Percentiles rank a stretch among this genome's conserved stretches.
Evolutionary conservation across 2,113 vertebrate genomes (phyloP).

Genomic region (Puntigrus tetrazona): DNA sequence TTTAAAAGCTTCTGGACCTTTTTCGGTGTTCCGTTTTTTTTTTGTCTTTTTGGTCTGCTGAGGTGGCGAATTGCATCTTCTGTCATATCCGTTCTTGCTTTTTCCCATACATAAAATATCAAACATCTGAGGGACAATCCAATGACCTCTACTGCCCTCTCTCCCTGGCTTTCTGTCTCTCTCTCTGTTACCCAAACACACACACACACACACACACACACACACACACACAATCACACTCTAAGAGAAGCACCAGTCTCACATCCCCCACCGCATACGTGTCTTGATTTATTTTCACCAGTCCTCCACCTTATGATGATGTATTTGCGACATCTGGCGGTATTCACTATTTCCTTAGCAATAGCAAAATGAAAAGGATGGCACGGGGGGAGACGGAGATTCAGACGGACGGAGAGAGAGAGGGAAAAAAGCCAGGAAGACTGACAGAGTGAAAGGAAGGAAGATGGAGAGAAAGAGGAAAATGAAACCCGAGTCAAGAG

Average conservation of each 20-base stretch:
- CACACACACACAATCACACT: conserved; percentile 73
- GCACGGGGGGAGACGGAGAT: conserved; percentile 13
- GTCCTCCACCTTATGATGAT: conserved; percentile 84
- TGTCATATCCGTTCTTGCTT: conserved; percentile 88
- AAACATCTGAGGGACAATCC: conserved; percentile 98
- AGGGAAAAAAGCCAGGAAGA: conserved; percentile 15
- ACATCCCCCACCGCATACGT: conserved; percentile 78
- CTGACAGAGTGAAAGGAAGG: conserved; percentile 33
- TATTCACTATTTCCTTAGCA: conserved; percentile 77
- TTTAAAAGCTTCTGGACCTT: conserved; percentile 44
- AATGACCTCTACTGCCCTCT: conserved; percentile 95
- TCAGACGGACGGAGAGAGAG: conserved; percentile 54
- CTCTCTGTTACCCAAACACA: conserved; percentile 42
- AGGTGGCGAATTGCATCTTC: conserved; percentile 81
- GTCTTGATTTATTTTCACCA: conserved; percentile 82
- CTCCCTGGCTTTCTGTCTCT: conserved; percentile 79
- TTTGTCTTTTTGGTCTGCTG: conserved; percentile 59
- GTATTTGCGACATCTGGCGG: conserved; percentile 99
- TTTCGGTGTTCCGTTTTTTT: neutral
- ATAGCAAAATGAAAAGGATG: conserved; percentile 51
- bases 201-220: conserved; percentile 47
- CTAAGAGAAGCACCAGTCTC: conserved; percentile 62
- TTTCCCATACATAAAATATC: conserved; percentile 93
- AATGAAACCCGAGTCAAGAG: conserved; percentile 5
- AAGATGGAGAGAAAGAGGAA: conserved; percentile 23